Evolutionary conservation across 2,113 vertebrate genomes (phyloP).

Genomic region (Apeltes quadracus): DNA sequence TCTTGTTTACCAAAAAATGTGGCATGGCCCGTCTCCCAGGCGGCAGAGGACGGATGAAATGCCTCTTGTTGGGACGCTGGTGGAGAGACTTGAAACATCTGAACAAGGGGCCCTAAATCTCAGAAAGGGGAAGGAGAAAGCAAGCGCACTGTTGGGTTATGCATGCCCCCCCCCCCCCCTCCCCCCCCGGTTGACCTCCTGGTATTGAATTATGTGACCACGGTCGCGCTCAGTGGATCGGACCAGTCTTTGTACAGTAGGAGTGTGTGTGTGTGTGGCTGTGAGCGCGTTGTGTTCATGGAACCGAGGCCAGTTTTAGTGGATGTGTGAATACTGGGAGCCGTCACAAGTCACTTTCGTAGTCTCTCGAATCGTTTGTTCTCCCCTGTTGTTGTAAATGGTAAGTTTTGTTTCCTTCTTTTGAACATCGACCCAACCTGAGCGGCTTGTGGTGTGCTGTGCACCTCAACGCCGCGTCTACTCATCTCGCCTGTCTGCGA

Average conservation of each 20-base stretch:
- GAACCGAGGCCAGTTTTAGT: constrained; percentile 73
- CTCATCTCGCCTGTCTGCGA: constrained; percentile 77
- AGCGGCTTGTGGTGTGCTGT: constrained; percentile 74
- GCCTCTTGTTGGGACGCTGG: constrained; percentile 66
- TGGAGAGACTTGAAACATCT: constrained; percentile 25
- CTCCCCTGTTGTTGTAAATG: constrained; percentile 68
- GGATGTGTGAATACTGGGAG: constrained; percentile 71
- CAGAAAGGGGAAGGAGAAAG: constrained; percentile 46
- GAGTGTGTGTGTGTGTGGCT: constrained; percentile 53
- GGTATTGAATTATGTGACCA: constrained; percentile 58
- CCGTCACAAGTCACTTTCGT: constrained; percentile 79
- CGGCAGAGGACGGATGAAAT: constrained; percentile 60
- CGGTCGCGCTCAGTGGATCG: constrained; percentile 67
- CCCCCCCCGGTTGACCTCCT: constrained; percentile 38
- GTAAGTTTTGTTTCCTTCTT: constrained; percentile 32
- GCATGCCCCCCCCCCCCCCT: constrained; percentile 37
- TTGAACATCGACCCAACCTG: constrained; percentile 64
- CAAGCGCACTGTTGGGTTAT: constrained; percentile 68
- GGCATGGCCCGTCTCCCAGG: constrained; percentile 51
- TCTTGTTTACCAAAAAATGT: constrained; percentile 64
- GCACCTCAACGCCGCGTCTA: constrained; percentile 72
- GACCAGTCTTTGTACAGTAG: constrained; percentile 73
- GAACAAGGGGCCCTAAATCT: constrained; percentile 67
- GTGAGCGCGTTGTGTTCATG: constrained; percentile 53
- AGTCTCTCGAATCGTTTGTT: constrained; percentile 51